phyloP scores from a whole-genome alignment of 2,888 invertebrate species.

The Heliconius aoede region DNA sequence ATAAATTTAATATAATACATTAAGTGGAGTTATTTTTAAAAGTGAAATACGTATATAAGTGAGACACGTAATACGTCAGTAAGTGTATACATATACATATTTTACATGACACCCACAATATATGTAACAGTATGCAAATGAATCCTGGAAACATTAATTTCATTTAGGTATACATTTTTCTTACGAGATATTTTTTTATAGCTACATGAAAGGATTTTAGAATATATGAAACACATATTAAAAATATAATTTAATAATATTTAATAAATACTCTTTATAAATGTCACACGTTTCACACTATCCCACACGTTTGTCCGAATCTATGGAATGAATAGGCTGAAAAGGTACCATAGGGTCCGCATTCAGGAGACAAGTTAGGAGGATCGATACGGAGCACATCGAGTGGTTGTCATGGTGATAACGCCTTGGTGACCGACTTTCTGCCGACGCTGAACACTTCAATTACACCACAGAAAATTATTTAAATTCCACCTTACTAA shows the following conservation, averaged over 20 bases:
- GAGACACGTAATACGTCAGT: no score
- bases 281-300: not conserved
- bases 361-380: conserved; percentile 46
- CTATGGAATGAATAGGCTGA: conserved; percentile 31
- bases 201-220: not conserved
- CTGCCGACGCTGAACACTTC: conserved; percentile 34
- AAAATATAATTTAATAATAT: no score
- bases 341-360: conserved; percentile 38
- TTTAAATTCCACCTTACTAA: conserved; percentile 8
- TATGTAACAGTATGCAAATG: not conserved
- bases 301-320: conserved; percentile 21
- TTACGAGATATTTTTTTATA: not conserved
- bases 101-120: no score
- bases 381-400: conserved; percentile 54
- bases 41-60: no score
- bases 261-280: not conserved
- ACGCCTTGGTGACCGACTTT: conserved; percentile 54
- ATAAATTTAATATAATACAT: no score
- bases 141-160: no score
- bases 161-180: no score
- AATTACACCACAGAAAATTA: conserved; percentile 26
- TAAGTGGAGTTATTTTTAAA: no score
- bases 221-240: not conserved
- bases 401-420: conserved; percentile 56
- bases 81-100: no score